Conservation (phyloP, 2,113 vertebrate genomes). For the Indicator maculatus region DNA sequence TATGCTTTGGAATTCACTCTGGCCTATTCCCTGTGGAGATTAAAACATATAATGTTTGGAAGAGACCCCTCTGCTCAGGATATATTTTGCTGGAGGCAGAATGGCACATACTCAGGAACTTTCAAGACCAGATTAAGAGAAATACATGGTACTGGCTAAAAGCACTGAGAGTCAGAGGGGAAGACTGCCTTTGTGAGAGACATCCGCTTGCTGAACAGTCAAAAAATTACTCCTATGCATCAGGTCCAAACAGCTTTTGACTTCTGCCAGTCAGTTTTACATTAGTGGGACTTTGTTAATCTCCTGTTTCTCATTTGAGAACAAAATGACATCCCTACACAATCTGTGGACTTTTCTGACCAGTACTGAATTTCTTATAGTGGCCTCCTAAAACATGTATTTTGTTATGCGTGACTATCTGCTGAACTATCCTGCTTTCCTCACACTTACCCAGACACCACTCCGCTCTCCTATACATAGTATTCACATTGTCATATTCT, state of each 20-base stretch:
- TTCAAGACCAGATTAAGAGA: background rate
- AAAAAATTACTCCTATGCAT: background rate
- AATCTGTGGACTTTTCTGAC: background rate
- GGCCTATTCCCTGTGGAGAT: background rate
- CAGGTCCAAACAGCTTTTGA: background rate
- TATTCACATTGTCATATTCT: background rate
- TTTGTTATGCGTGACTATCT: background rate
- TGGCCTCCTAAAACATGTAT: background rate
- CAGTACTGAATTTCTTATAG: background rate
- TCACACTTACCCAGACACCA: background rate
- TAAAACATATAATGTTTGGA: background rate
- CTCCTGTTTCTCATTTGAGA: background rate
- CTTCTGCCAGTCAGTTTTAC: background rate
- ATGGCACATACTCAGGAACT: background rate
- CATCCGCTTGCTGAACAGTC: background rate
- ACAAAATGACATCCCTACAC: background rate
- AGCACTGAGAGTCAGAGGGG: background rate
- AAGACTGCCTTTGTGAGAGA: fast-evolving
- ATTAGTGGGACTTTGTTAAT: background rate
- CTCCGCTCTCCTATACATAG: background rate
- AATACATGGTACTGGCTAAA: background rate
- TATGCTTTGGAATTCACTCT: background rate
- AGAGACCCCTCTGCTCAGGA: background rate
- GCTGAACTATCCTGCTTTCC: background rate
- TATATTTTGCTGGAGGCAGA: background rate